Base-by-base conservation (phyloP, 2,113 vertebrate species). In the Paracanthobrama guichenoti region DNA sequence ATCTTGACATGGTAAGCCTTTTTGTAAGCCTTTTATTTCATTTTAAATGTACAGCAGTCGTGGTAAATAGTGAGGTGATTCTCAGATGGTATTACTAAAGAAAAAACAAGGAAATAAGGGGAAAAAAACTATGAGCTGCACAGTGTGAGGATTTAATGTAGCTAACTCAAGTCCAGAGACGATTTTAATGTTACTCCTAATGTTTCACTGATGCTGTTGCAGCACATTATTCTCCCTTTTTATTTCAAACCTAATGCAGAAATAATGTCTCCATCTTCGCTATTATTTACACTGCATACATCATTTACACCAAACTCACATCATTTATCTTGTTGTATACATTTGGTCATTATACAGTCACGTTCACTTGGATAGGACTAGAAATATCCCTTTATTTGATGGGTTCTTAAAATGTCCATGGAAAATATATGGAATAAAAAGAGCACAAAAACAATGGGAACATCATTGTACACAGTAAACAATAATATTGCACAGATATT, bases 271-370 rank as follows among this genome's bases (percentile, higher is more conserved):
- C 71, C 71, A 26, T 46, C 24, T 48, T 4, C 1, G 24, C 71
- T 26, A 48, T 46, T 24, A 46, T 26, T 26, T 74, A 48, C 39
- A 73, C 22, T 48, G 42, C 44, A 50, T 74, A 8, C 13, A 50
- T 22, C 53, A 48, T 48, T 48, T 55, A 28, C 46, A 48, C n/a
- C 44, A 50, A 48, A 74, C n/a, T 48, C 24, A 50, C 24, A 16
- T 28, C 71, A 2, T 74, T 10, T 46, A 74, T 74, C 71, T 74
- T 74, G n/a, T 26, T 67, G 7, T 35, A 18, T 50, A 73, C 44
- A 48, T 50, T 18, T 50, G n/a, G n/a, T 28, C 71, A 74, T 53
- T 75, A 75, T 72, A n/a, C 39, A 72, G 18, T 75, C 46, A 53
- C 26, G n/a, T 46, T 75, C 24, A 53, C 50, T 28, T 75, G 46